phyloP scores from a whole-genome alignment of 2,113 vertebrate species.

The Sterrhoptilus dennistouni region DNA sequence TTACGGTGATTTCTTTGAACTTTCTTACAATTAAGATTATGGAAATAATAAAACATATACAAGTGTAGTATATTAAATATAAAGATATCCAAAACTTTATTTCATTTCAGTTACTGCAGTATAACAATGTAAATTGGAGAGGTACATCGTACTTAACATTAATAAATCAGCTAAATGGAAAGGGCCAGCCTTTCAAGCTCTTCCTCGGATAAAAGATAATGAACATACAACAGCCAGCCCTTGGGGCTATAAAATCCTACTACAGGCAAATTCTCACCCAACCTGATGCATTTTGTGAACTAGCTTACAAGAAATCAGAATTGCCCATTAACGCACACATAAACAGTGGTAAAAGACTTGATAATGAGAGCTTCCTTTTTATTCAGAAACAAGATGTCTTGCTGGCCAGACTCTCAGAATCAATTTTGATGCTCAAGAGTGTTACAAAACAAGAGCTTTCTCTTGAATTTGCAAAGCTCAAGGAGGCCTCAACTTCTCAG shows the following conservation, averaged over 20 bases:
- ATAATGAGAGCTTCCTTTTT: not conserved
- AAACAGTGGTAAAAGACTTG: not conserved
- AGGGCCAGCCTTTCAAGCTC: not conserved
- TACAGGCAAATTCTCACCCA: not conserved
- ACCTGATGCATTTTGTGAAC: not conserved
- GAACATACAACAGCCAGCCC: not conserved
- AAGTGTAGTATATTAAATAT: not conserved
- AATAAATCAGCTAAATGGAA: not conserved
- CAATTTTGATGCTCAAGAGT: not conserved
- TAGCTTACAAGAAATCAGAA: not conserved
- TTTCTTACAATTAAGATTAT: not conserved
- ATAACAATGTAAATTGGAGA: not conserved
- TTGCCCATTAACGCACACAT: not conserved
- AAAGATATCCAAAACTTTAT: not conserved
- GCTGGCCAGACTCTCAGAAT: not conserved
- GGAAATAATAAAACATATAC: not conserved
- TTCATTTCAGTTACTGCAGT: not conserved
- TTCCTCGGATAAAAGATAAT: conserved; percentile 1
- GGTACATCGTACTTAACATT: not conserved
- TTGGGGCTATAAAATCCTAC: not conserved
- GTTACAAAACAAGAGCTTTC: not conserved
- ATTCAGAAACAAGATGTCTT: not conserved
- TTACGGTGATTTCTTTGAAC: not conserved
- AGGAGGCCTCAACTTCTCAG: not conserved
- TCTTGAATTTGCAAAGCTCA: not conserved